phyloP scores from a whole-genome alignment of 2,888 invertebrate species.

The Pammene aurita region DNA sequence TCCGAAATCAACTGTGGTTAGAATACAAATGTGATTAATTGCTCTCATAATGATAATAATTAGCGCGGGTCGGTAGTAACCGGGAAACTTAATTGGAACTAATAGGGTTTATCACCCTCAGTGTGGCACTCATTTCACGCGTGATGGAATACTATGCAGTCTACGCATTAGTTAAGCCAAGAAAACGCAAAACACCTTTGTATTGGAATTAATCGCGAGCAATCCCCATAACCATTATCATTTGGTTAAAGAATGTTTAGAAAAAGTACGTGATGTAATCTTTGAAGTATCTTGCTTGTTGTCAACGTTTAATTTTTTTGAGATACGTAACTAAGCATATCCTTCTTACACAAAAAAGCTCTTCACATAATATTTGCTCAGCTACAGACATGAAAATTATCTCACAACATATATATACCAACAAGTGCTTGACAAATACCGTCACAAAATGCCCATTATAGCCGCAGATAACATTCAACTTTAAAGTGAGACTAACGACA shows the following conservation, averaged over 20 bases:
- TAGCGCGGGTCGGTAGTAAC: conserved; percentile 7
- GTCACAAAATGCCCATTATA: conserved; percentile 25
- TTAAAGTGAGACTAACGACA: conserved; percentile 24
- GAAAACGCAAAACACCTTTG: background rate
- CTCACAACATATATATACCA: conserved; percentile 8
- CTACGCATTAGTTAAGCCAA: background rate
- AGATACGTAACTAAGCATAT: background rate
- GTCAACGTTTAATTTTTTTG: conserved; percentile 11
- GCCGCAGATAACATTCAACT: conserved; percentile 23
- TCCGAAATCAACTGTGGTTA: conserved; percentile 49
- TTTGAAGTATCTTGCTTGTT: conserved; percentile 5
- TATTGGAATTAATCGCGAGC: background rate
- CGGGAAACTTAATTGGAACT: conserved; percentile 7
- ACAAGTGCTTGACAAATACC: conserved; percentile 27
- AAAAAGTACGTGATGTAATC: conserved; percentile 8
- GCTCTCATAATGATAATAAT: conserved; percentile 17
- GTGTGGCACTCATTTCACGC: background rate
- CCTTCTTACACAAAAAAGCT: conserved; percentile 6
- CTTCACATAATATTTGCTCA: conserved; percentile 14
- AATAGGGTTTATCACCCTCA: background rate
- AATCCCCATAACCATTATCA: background rate
- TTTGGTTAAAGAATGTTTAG: background rate
- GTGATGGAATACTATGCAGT: too few species aligned
- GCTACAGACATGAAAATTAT: conserved; percentile 20
- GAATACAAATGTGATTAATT: conserved; percentile 33